Base-by-base conservation (phyloP, 2,797 vertebrate genomes). In the Acestrorhynchus altus region DNA sequence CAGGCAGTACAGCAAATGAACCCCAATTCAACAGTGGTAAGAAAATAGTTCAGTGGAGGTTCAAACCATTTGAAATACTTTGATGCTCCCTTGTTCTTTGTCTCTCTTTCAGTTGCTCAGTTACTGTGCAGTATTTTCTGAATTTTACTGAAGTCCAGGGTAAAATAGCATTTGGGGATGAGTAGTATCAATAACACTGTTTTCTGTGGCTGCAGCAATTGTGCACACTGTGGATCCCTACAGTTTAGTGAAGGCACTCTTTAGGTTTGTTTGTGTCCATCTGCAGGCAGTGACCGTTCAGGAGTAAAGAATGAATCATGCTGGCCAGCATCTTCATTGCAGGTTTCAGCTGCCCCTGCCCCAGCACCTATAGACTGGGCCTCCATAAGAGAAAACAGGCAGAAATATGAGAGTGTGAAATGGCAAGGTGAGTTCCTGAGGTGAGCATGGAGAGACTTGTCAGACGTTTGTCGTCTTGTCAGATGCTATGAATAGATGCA, bases 361-460 rank as follows among this genome's bases (percentile, higher is more conserved):
- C 74, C 67, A 52, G 31, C 84, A 0, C 16, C 86, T 26, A 96
- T 99, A 77, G 92, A 99, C 74, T 98, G 98, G 97, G 88, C 87
- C 8, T 76, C 85, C 46, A 83, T 98, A 81, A 91, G 96, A 80
- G 91, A 95, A 87, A 96, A 97, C 87, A 92, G 84, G 78, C 86
- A 90, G 0, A 96, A 95, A 88, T 97, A 95, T 78, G 93, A 92
- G 76, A 89, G 92, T 74, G 90, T 96, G 79, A 99, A 98, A 81
- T 99, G 98, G 97, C 93, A 94, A 90, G 96, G 98, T 99, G 83
- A 90, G 83, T 28, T 39, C 4, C 9, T 39, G n/a, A n/a, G n/a
- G n/a, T n/a, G 5, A 35, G 26, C 5, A 18, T 40, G 0, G 4
- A 9, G 12, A 0, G 39, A 1, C 8, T 16, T 18, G n/a, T n/a